Conservation (phyloP, 2,797 vertebrate species). For the Hydrolagus colliei region DNA sequence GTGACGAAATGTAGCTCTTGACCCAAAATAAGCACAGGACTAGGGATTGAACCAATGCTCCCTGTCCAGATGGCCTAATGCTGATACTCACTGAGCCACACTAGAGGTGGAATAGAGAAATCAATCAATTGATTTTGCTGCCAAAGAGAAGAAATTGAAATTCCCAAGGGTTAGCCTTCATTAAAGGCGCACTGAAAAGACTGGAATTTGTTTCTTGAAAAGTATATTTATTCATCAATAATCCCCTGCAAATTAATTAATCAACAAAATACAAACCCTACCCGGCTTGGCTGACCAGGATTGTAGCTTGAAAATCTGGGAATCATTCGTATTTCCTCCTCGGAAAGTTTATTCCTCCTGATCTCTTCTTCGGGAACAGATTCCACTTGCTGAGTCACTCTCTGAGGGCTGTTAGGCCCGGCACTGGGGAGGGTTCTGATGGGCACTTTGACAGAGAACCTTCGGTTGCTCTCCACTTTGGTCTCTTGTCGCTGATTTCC, state of each 20-base stretch:
- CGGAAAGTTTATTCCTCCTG: slow-evolving; percentile 64
- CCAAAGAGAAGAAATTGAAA: background rate
- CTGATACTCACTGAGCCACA: background rate
- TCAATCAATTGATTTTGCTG: background rate
- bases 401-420: slow-evolving; percentile 41
- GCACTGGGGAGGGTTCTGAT: slow-evolving; percentile 51
- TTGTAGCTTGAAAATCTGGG: slow-evolving; percentile 74
- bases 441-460: slow-evolving; percentile 52
- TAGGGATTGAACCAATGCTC: no score
- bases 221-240: background rate
- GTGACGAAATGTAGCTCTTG: no score
- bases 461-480: slow-evolving; percentile 40
- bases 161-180: background rate
- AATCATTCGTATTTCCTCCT: slow-evolving; percentile 68
- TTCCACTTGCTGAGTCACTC: slow-evolving; percentile 65
- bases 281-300: slow-evolving; percentile 73
- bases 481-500: slow-evolving; percentile 39
- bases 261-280: slow-evolving; percentile 41
- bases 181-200: background rate
- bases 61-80: no score
- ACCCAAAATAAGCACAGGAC: no score
- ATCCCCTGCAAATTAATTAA: background rate
- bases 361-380: slow-evolving; percentile 74
- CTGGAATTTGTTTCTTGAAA: background rate
- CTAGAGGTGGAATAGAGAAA: background rate